Conservation (phyloP, 2,113 vertebrate species). For the Sinocyclocheilus grahami region DNA sequence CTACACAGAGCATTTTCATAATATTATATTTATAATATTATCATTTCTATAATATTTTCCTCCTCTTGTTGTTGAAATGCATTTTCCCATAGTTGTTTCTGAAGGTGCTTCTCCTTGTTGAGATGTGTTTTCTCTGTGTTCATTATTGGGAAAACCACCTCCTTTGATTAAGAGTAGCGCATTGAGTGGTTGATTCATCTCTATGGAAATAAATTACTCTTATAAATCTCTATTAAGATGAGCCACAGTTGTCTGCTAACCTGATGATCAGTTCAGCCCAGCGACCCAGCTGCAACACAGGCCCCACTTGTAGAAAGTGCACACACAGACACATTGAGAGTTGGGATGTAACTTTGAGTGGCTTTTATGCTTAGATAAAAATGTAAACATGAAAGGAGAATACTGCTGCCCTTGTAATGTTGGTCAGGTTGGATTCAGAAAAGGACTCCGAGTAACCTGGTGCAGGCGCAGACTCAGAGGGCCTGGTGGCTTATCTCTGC, state of each 20-base stretch:
- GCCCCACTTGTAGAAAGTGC: not conserved
- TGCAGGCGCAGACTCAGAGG: too few species aligned
- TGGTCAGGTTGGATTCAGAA: not conserved
- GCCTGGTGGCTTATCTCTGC: not conserved
- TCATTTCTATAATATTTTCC: not conserved
- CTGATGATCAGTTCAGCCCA: conserved; percentile 8
- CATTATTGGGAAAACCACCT: not conserved
- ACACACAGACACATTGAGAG: not conserved
- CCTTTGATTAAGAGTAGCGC: not conserved
- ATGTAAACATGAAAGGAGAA: not conserved
- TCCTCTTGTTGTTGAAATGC: not conserved
- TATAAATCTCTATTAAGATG: conserved; percentile 23
- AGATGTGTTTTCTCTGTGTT: not conserved
- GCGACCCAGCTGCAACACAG: not conserved
- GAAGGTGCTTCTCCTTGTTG: not conserved
- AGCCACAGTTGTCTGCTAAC: conserved; percentile 25
- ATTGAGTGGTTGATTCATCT: conserved; percentile 20
- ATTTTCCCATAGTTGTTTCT: not conserved
- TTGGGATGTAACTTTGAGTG: not conserved
- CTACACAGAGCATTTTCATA: too few species aligned
- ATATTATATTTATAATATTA: too few species aligned
- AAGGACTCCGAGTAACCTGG: not conserved
- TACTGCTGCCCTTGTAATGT: not conserved
- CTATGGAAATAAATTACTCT: conserved; percentile 29
- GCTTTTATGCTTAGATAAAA: not conserved